phyloP scores from a whole-genome alignment of 1,140 invertebrate species.

The Aporrectodea caliginosa region DNA sequence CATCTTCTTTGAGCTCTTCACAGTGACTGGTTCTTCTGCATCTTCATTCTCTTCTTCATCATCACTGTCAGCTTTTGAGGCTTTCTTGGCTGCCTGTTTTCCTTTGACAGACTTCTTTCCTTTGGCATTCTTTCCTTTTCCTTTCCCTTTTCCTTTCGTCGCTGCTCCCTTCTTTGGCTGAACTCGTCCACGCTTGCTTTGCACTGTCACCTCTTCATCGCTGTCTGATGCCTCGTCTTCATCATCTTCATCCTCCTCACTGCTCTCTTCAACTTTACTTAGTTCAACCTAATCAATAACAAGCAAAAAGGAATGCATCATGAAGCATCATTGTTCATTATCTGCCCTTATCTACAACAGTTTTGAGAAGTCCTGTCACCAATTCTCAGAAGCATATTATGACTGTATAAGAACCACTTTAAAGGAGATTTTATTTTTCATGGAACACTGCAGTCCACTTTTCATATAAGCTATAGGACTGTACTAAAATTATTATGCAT shows the following conservation, averaged over 20 bases:
- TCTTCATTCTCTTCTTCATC: conserved; percentile 1
- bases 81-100: not conserved
- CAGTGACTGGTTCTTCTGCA: not conserved
- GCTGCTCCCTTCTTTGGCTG: not conserved
- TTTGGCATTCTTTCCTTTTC: no score
- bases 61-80: not conserved
- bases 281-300: not conserved
- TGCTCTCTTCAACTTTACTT: not conserved
- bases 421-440: no score
- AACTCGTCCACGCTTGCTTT: not conserved
- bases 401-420: no score
- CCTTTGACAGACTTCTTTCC: not conserved
- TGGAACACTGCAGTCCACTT: no score
- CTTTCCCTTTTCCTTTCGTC: not conserved
- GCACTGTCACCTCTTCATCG: not conserved
- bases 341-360: no score
- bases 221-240: not conserved
- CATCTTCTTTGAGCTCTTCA: not conserved
- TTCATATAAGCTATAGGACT: no score
- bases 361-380: no score
- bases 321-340: no score
- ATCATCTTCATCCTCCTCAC: not conserved
- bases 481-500: no score
- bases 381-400: no score
- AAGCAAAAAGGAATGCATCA: no score